A percentile compares a stretch with the other conserved stretches of the same genome.
phyloP scores from a whole-genome alignment of 2,113 vertebrate genomes.

The Etia nguti region DNA sequence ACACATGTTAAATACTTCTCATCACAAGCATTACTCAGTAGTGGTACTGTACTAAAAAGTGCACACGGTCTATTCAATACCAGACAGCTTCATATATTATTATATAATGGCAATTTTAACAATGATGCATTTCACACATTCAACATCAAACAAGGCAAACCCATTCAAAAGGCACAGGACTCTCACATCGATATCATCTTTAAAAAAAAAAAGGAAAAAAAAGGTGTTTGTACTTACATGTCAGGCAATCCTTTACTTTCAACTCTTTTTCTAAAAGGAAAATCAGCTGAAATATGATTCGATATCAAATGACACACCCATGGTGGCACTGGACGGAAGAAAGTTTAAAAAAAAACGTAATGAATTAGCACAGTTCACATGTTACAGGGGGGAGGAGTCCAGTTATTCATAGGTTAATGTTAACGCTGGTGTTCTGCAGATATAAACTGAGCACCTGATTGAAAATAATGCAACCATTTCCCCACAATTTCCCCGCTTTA shows the following conservation, averaged over 20 bases:
- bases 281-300: conserved; percentile 39
- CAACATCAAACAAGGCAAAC: conserved; percentile 90
- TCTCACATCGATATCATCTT: conserved; percentile 79
- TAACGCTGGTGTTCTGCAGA: conserved; percentile 14
- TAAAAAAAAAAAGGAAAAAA: rapidly evolving
- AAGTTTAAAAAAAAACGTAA: not conserved
- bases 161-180: conserved; percentile 90
- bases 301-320: conserved; percentile 63
- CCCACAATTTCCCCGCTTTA: not conserved
- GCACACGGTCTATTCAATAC: conserved; percentile 80
- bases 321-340: conserved; percentile 76
- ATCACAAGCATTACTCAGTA: conserved; percentile 86
- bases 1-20: conserved; percentile 76
- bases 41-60: conserved; percentile 83
- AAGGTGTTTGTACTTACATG: conserved; percentile 34
- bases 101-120: conserved; percentile 80
- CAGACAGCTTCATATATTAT: conserved; percentile 76
- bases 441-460: not conserved
- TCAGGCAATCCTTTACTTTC: conserved; percentile 56
- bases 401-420: not conserved
- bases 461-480: not conserved
- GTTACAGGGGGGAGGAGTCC: conserved; percentile 11
- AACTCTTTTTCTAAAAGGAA: conserved; percentile 15
- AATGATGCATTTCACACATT: conserved; percentile 86
- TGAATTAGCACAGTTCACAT: not conserved